Base-by-base conservation (phyloP, 30 jellyfish, hydroid and myxozoan genomes). In the Turritopsis rubra region DNA sequence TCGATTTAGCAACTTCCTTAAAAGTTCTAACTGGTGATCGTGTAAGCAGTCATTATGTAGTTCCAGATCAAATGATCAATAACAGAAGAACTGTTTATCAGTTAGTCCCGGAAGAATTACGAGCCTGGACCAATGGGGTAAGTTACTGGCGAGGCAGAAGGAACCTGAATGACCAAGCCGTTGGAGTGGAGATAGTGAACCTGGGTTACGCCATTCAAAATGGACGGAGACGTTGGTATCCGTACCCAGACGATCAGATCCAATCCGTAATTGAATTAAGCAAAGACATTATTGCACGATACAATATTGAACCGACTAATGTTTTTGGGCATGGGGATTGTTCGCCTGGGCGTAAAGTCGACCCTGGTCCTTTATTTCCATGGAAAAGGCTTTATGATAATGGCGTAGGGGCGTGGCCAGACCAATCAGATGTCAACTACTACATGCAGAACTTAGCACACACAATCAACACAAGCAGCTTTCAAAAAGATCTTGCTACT, bases 361-460 rank as follows among this genome's bases (percentile, higher is more conserved):
- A 82, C 66, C 89, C 89, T 0, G 89, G 89, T 1, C 89, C 89
- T 17, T 29, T 66, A 21, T 82, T 82, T 27, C 89, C 89, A 16
- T 82, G 89, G 89, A 54, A 82, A 27, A 27, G 66, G 79, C 24
- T 82, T 9, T 82, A 66, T 66, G 71, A 82, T 1, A 22, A 25
- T 70, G 89, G 89, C 28, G 52, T 82, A 8, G 89, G 89, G 29
- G 89, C 89, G 24, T 82, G 89, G 89, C 89, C 89, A 21, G 89
- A 82, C 24, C 31, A 70, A 65, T 8, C 28, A 1, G 89, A 82
- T 72, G 89, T 82, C 17, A 21, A 65, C 17, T 4, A 82, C 4
- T 80, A 30, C 19, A 60, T 27, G 30, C 1, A 80, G 52, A 8
- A 18, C 7, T 13, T 41, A 22, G 23, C 87, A 20, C 19, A 16